Conservation (phyloP, 2,113 vertebrate genomes). For the Myodes glareolus region DNA sequence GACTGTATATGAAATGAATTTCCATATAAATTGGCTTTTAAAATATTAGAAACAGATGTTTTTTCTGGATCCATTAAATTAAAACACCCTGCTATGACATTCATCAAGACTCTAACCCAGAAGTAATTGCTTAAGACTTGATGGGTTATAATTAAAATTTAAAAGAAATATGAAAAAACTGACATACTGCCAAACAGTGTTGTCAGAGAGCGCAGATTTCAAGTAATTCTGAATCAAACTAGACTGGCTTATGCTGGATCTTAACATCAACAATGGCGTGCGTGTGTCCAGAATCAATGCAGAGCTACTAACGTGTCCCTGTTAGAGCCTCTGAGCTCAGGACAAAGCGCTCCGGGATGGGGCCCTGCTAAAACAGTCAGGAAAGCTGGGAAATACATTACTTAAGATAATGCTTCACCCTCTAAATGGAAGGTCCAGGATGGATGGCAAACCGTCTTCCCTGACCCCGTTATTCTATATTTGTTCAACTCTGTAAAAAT, state of each 20-base stretch:
- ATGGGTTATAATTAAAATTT: conserved; percentile 87
- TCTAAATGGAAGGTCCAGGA: background rate
- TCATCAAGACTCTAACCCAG: conserved; percentile 81
- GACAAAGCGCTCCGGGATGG: conserved; percentile 1
- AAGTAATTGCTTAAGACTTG: conserved; percentile 84
- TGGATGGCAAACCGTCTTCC: background rate
- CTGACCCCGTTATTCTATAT: background rate
- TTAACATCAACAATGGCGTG: conserved; percentile 69
- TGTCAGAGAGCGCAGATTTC: conserved; percentile 73
- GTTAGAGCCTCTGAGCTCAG: background rate
- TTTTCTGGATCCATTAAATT: conserved; percentile 83
- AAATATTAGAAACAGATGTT: conserved; percentile 87
- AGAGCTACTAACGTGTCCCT: conserved; percentile 37
- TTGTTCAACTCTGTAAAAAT: background rate
- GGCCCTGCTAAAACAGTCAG: background rate
- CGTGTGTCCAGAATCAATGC: conserved; percentile 34
- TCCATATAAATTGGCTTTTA: conserved; percentile 89
- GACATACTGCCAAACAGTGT: conserved; percentile 71
- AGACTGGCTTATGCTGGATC: conserved; percentile 71
- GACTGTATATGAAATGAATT: conserved; percentile 85
- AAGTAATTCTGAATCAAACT: conserved; percentile 76
- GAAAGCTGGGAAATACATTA: background rate
- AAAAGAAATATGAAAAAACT: conserved; percentile 84
- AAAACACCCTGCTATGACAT: conserved; percentile 86
- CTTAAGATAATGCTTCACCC: background rate